A percentile compares a stretch with the other conserved stretches of the same genome.
These are phyloP conservation scores for Halesus radiatus DNA, from an alignment of 1,140 invertebrate species.

Conservation along the genomic window DNA sequence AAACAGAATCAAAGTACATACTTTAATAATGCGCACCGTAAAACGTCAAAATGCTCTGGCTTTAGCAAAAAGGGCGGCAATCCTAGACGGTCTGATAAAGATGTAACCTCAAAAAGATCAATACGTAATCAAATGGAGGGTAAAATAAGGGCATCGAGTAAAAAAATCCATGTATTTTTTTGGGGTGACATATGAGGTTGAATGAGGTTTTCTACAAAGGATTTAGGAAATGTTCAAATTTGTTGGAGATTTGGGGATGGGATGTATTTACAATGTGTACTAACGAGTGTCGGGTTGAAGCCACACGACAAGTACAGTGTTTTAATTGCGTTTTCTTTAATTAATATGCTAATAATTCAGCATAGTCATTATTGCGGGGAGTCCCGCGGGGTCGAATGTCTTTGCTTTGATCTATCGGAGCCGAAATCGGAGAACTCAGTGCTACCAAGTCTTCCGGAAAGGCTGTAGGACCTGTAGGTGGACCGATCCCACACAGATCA, in stretches of 20 bases:
- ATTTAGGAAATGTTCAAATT: too few species aligned
- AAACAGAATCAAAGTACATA: conserved; percentile 1
- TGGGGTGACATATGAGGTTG: too few species aligned
- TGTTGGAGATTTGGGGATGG: neutral
- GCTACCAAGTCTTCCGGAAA: neutral
- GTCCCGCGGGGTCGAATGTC: conserved; percentile 67
- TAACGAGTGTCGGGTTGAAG: conserved; percentile 55
- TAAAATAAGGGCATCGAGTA: neutral
- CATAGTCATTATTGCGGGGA: conserved; percentile 70
- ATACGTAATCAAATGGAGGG: neutral
- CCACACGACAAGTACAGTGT: conserved; percentile 45
- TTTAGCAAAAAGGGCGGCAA: conserved; percentile 10
- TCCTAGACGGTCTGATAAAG: conserved; percentile 12
- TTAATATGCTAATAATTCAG: conserved; percentile 72
- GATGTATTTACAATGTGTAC: conserved; percentile 46
- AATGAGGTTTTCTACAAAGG: too few species aligned
- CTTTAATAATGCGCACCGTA: conserved; percentile 18
- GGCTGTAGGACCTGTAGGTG: too few species aligned
- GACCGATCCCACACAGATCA: too few species aligned
- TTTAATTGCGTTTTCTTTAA: conserved; percentile 64
- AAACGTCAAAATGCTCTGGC: conserved; percentile 19
- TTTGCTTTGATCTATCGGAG: conserved; percentile 65
- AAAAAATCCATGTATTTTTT: neutral
- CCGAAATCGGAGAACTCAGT: conserved; percentile 53
- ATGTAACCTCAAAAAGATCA: neutral